Evolutionary conservation across 2,888 invertebrate species (phyloP), one percentile per base, ranked within the genome.

Genomic region (Synergus gifuensis): DNA sequence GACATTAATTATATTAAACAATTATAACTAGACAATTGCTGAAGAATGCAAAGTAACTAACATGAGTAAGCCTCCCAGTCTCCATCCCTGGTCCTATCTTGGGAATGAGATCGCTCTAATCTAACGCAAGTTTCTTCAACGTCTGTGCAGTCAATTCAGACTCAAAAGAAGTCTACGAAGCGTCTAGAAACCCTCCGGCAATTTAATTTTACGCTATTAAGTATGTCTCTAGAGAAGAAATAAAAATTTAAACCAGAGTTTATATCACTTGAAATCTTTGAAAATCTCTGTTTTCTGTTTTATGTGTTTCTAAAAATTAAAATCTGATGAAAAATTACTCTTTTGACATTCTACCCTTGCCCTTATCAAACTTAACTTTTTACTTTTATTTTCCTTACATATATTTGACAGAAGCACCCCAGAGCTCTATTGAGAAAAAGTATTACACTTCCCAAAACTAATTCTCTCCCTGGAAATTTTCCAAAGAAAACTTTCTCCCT

Each of bases 51-150:
- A 64, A n/a, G 7, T 8, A 64, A 40, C 8, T n/a, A 16, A 16
- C 28, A 28, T 3, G 28, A 28, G 28, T 28, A 3, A 28, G 28
- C 28, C 28, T 28, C 28, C 28, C 28, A 28, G 42, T 49, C 28
- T 8, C n/a, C 69, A 54, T 14, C 49, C 49, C 69, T 73, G 69
- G 46, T 28, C 69, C 69, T 54, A 54, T 73, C 69, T 73, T 73
- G 36, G 49, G 69, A 73, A 73, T 49, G 69, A 49, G 49, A 54
- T 16, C 54, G n/a, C 9, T 67, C 44, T 28, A 73, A 36, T 28
- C 28, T 28, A 28, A 28, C 36, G 49, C 36, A n/a, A 73, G 46
- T 73, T 73, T 36, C 36, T 54, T 49, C 36, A 36, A 73, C 14
- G 46, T 49, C 28, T 44, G 14, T 69, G 69, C 69, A 49, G 49